Percentiles rank a stretch among this genome's conserved stretches.
phyloP scores from a whole-genome alignment of 2,888 invertebrate species.

The Philereme vetulata region DNA sequence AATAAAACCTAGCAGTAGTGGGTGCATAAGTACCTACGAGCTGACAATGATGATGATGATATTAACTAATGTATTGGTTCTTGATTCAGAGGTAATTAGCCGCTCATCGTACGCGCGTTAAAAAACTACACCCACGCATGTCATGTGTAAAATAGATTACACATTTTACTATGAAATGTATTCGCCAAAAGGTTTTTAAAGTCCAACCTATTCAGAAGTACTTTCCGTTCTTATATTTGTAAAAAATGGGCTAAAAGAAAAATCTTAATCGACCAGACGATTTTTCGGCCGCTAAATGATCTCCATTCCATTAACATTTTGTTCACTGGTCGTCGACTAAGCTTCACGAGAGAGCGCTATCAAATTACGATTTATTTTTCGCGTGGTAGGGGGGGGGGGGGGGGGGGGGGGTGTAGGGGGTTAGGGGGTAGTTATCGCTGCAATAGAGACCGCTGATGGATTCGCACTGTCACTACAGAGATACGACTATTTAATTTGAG shows the following conservation, averaged over 20 bases:
- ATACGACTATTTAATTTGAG: slow-evolving; percentile 78
- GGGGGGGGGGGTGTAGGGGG: too few species aligned
- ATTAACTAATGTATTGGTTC: too few species aligned
- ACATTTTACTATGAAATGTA: too few species aligned
- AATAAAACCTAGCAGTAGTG: too few species aligned
- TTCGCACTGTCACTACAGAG: slow-evolving; percentile 69
- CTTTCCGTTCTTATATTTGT: not conserved
- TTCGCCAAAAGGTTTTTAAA: too few species aligned
- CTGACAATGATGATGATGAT: too few species aligned
- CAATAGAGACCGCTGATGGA: slow-evolving; percentile 72
- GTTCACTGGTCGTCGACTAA: slow-evolving; percentile 37
- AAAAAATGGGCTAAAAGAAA: slow-evolving; percentile 13
- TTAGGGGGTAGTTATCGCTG: slow-evolving; percentile 53
- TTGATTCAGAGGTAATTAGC: too few species aligned
- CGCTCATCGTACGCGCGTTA: too few species aligned
- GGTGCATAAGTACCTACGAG: too few species aligned
- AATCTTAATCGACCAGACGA: slow-evolving; percentile 30
- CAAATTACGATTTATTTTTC: slow-evolving; percentile 70
- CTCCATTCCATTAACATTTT: slow-evolving; percentile 37
- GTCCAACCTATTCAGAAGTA: not conserved
- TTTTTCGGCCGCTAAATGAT: slow-evolving; percentile 28
- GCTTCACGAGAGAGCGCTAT: slow-evolving; percentile 51
- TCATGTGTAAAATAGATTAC: too few species aligned
- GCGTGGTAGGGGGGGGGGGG: slow-evolving; percentile 31
- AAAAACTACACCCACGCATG: too few species aligned